Evolutionary conservation across 1,140 invertebrate species (phyloP), one percentile per base, ranked within the genome.

Genomic region (Ostrea denselamellosa): DNA sequence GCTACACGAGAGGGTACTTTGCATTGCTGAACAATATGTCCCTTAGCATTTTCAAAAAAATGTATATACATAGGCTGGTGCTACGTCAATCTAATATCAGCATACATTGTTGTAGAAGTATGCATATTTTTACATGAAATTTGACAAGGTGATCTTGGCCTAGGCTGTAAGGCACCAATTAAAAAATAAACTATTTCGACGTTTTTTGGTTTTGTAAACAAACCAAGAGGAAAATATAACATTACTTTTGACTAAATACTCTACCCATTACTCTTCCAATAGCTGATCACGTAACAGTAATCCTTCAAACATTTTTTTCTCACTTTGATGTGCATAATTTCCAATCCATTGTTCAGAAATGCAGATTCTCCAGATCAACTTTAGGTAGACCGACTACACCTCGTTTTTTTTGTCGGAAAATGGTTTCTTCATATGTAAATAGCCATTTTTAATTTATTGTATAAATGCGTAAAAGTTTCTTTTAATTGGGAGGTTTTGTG

Each of bases 361-460:
- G 68, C 68, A 71, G 68, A 34, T 25, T 22, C 28, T 44, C 68
- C n/a, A 17, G 4, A 71, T 71, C 22, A 5, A 71, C 4, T 10
- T 71, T 10, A 28, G 12, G 0, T 3, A 71, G 22, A 71, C 12
- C 28, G 68, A 22, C 5, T 71, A 71, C 68, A 71, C 68, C 68
- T 71, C 68, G 14, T 71, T 62, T 28, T 68, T 71, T 28, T 34
- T 28, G 25, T 28, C 28, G 28, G 28, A 28, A 28, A 62, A 19
- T 58, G 14, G 14, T 22, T 71, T 71, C 22, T 25, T 71, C 68
- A 71, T 71, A 34, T 71, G 68, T 71, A 71, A 71, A 71, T 71
- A 71, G 68, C 28, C 68, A 71, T 71, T 71, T 62, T 71, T 71
- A 71, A 71, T 71, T 71, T 71, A 71, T 71, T 71, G 68, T 71